Base-by-base conservation (phyloP, 2,797 vertebrate genomes). In the Fratercula arctica region DNA sequence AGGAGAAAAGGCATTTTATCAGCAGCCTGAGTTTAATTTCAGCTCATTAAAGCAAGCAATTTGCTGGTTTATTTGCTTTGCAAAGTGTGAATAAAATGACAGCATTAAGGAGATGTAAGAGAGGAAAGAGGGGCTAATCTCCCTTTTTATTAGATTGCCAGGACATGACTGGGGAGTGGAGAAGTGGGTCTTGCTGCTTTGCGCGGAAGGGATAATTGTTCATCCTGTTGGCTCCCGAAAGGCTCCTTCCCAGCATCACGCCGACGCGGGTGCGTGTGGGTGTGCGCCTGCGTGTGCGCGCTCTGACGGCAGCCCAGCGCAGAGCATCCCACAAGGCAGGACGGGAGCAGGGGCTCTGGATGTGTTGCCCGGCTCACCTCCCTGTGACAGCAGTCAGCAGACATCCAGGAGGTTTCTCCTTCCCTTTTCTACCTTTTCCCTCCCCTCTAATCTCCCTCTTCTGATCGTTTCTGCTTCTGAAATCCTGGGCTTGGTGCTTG, bases 41-140 rank as follows among this genome's bases (percentile, higher is more conserved):
- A 89, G 85, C 89, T 97, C 96, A 97, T 97, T 97, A 98, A 96
- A 97, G 96, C 96, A 96, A 95, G 96, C 97, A 97, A 97, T 97
- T 97, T 97, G 91, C 93, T 93, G 94, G 92, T 97, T 97, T 97
- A 97, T 97, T 98, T 97, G 96, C 95, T 97, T 97, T 97, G 96
- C 96, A 97, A 97, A 96, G 95, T 96, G 95, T 97, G 96, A 97
- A 97, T 97, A 97, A 96, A 97, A 94, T 82, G 91, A 92, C 81
- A 92, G 96, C 93, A 97, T 96, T 95, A 97, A 94, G 92, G 86
- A 93, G 94, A 93, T 85, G 86, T 78, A 91, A 92, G 87, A 91
- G 68, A 90, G 94, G 89, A 77, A 95, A 96, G 88, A 97, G 92
- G 96, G 94, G 95, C 94, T 97, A 96, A 97, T 97, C 95, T 96